Percentiles rank a stretch among this genome's conserved stretches.
phyloP scores from a whole-genome alignment of 2,797 vertebrate genomes.

The Acipenser oxyrinchus region DNA sequence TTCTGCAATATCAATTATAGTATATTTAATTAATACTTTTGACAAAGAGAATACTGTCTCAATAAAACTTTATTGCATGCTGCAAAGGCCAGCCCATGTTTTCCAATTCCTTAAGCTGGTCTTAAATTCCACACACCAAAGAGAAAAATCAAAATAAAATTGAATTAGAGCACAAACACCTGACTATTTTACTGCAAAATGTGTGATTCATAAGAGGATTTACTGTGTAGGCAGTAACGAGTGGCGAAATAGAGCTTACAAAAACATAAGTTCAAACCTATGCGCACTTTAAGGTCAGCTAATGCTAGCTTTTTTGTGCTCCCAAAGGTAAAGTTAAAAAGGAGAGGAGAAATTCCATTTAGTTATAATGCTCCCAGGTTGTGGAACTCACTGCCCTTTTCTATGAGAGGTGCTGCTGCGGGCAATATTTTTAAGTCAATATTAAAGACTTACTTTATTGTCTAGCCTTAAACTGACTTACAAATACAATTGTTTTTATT shows the following conservation, averaged over 20 bases:
- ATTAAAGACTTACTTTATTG: too few relatives aligned
- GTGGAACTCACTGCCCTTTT: too few relatives aligned
- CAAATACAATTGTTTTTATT: too few relatives aligned
- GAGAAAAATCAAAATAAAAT: slow-evolving; percentile 30
- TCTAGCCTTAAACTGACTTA: too few relatives aligned
- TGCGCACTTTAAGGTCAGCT: too few relatives aligned
- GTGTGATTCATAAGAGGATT: slow-evolving; percentile 25
- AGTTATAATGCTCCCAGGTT: too few relatives aligned
- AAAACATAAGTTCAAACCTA: slow-evolving; percentile 7
- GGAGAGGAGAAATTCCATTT: too few relatives aligned
- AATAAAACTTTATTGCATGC: slow-evolving; percentile 28
- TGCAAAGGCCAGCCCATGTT: slow-evolving; percentile 25
- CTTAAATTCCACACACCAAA: slow-evolving; percentile 35
- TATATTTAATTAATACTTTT: slow-evolving; percentile 25
- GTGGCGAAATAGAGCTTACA: slow-evolving; percentile 10
- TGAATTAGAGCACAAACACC: slow-evolving; percentile 24
- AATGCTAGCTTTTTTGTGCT: too few relatives aligned
- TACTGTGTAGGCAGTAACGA: slow-evolving; percentile 11
- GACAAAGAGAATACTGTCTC: slow-evolving; percentile 29
- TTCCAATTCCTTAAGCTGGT: slow-evolving; percentile 23
- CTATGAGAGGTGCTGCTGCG: too few relatives aligned
- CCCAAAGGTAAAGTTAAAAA: too few relatives aligned
- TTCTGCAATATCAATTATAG: slow-evolving; percentile 2
- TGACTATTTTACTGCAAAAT: slow-evolving; percentile 21
- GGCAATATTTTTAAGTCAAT: too few relatives aligned